Evolutionary conservation across 1,140 invertebrate species (phyloP), one percentile per base, ranked within the genome.

Genomic region (Anastatus disparis): DNA sequence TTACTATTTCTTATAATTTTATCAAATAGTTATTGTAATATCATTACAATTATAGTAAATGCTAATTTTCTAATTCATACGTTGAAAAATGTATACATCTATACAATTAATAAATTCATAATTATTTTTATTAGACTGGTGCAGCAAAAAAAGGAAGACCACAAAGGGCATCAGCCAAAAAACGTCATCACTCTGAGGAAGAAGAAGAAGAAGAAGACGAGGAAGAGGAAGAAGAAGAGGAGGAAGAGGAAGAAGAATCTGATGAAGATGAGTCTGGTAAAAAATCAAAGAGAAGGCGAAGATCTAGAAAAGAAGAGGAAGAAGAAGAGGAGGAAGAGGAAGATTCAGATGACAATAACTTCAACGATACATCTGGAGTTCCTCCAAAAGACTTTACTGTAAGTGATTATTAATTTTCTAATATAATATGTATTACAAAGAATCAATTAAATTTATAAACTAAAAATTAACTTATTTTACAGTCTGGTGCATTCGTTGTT

Each of bases 401-500:
- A 72, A 76, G 69, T 63, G 40, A 53, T 69, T 63, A 15, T 62
- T 50, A 40, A 52, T 38, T 46, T 63, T 69, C 48, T 58, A 31
- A 46, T n/a, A 9, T 2, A 29, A 35, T 74, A 9, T 70, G 42
- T 15, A 13, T 52, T n/a, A n/a, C n/a, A 38, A 42, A 42, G n/a
- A 38, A 50, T 40, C 17, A 46, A 64, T 40, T 35, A 29, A 20
- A 38, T 42, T 63, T 35, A 56, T 13, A 53, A 61, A 27, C 40
- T 53, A 44, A 56, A 66, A 13, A 46, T 17, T 63, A 63, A 55
- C 31, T 70, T 12, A 72, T 74, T 74, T 88, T 88, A 48, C 75
- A 91, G 90, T 90, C 90, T 78, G 90, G 90, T 64, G 89, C 90
- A 78, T 92, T 91, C 82, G 90, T 92, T 22, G 85, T 92, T 69